phyloP scores from a whole-genome alignment of 1,140 invertebrate genomes.

The Chironomus tepperi region DNA sequence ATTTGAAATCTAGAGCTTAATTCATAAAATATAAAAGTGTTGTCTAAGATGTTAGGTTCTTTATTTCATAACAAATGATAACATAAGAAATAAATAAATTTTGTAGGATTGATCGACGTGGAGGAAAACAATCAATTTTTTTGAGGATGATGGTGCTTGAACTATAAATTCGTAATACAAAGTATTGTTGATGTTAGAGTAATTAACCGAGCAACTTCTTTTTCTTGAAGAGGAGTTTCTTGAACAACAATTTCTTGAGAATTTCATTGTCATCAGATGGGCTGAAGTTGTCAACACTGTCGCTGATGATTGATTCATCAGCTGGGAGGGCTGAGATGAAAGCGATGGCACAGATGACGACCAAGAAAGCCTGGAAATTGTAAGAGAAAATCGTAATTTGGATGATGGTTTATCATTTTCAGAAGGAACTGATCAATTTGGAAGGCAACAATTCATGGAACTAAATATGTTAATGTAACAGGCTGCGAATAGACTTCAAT shows the following conservation, averaged over 20 bases:
- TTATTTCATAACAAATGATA: too few species aligned
- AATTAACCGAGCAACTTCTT: constrained; percentile 16
- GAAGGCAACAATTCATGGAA: too few species aligned
- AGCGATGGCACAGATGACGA: not conserved
- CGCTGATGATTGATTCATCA: constrained; percentile 13
- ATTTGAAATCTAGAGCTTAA: too few species aligned
- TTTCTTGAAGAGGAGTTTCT: not conserved
- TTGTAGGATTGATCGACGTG: not conserved
- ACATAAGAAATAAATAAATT: not conserved
- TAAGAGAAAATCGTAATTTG: too few species aligned
- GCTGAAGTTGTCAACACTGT: not conserved
- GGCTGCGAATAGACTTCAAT: too few species aligned
- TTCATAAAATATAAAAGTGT: too few species aligned
- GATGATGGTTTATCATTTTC: too few species aligned
- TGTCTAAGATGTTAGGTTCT: too few species aligned
- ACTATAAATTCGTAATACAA: not conserved
- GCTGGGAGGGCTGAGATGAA: constrained; percentile 1
- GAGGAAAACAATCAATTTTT: not conserved
- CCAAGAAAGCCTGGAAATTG: not conserved
- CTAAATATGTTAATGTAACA: too few species aligned
- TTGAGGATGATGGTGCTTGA: not conserved
- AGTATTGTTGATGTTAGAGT: not conserved
- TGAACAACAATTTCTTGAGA: not conserved
- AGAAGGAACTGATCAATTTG: too few species aligned
- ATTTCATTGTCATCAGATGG: not conserved